A percentile compares a stretch with the other conserved stretches of the same genome.
Conservation (phyloP, 1,140 invertebrate genomes). For the Trachymyrmex septentrionalis region DNA sequence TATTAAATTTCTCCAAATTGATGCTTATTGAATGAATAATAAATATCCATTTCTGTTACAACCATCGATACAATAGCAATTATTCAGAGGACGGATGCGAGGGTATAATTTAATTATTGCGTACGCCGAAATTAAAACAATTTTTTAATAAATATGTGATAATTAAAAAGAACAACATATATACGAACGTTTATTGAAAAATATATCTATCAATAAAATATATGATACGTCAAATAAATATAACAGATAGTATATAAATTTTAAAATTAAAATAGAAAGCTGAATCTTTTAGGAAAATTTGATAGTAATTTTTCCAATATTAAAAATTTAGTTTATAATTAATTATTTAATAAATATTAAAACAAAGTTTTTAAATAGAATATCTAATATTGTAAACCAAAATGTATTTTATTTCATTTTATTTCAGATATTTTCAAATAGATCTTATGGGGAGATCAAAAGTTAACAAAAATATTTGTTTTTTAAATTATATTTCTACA, state of each 20-base stretch:
- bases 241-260: not conserved
- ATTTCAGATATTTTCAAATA: no score
- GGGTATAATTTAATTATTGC: conserved; percentile 40
- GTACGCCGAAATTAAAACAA: conserved; percentile 27
- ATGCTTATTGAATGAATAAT: conserved; percentile 47
- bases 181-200: not conserved
- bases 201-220: conserved; percentile 34
- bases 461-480: no score
- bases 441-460: no score
- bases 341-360: no score
- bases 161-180: conserved; percentile 34
- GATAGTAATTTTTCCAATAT: not conserved
- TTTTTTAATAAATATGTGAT: conserved; percentile 41
- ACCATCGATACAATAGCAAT: conserved; percentile 41
- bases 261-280: conserved; percentile 5
- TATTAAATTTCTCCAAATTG: conserved; percentile 53
- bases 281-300: conserved; percentile 7
- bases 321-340: no score
- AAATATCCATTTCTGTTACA: conserved; percentile 42
- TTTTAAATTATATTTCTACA: no score
- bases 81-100: conserved; percentile 42
- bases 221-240: conserved; percentile 17
- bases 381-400: no score
- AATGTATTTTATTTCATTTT: no score
- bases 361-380: no score